Conservation (phyloP, 2,888 invertebrate species). For the Nudaria mundana region DNA sequence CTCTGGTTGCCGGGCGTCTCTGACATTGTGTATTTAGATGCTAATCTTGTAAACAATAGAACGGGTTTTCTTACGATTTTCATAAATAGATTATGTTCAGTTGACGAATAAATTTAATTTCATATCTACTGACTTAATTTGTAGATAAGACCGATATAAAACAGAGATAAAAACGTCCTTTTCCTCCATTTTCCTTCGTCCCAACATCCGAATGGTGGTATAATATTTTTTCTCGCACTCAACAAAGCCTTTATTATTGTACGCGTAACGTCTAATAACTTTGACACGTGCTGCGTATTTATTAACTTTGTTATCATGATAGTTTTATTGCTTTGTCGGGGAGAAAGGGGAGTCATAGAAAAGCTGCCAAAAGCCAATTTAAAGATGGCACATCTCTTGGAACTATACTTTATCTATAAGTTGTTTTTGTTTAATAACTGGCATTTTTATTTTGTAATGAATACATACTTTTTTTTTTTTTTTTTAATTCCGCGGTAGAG, state of each 20-base stretch:
- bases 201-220: slow-evolving; percentile 2
- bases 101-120: too few species aligned
- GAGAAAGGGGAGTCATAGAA: background rate
- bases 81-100: too few species aligned
- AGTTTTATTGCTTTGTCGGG: slow-evolving; percentile 24
- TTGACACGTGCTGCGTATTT: slow-evolving; percentile 33
- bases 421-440: background rate
- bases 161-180: background rate
- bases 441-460: too few species aligned
- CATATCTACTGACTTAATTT: too few species aligned
- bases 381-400: background rate
- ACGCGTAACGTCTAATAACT: slow-evolving; percentile 32
- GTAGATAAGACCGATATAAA: background rate
- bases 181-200: slow-evolving; percentile 1
- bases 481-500: too few species aligned
- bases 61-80: too few species aligned
- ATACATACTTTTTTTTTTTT: too few species aligned
- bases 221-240: slow-evolving; percentile 15
- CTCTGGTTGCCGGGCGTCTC: too few species aligned
- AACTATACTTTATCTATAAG: background rate
- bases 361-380: background rate
- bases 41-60: too few species aligned
- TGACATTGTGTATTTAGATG: too few species aligned
- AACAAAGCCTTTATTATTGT: slow-evolving; percentile 24
- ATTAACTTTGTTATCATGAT: slow-evolving; percentile 31